These are phyloP conservation scores for Erythrocebus patas DNA, from an alignment of 2,113 vertebrate genomes.

Conservation along the genomic window DNA sequence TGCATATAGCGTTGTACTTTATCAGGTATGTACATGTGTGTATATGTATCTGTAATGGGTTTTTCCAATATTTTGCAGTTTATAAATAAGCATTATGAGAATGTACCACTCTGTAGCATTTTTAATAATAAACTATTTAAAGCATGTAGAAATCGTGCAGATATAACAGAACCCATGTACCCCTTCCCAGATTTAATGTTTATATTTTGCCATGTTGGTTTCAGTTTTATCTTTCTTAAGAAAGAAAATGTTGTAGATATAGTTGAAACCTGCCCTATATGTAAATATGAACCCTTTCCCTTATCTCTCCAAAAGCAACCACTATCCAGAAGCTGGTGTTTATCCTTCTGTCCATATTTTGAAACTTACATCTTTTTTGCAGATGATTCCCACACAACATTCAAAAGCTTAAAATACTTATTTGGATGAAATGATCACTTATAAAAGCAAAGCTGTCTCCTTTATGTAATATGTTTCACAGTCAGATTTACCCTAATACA, in stretches of 20 bases:
- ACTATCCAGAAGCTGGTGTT: background rate
- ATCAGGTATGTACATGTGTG: background rate
- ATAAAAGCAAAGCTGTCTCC: background rate
- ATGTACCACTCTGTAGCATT: background rate
- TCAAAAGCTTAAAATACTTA: background rate
- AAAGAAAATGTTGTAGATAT: background rate
- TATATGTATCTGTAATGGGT: background rate
- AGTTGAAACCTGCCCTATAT: background rate
- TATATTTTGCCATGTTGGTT: background rate
- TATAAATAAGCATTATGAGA: background rate
- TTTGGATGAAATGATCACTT: background rate
- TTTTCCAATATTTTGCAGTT: background rate
- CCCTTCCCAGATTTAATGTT: background rate
- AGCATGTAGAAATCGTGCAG: background rate
- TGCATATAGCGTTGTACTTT: background rate
- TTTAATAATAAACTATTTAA: slow-evolving; percentile 22
- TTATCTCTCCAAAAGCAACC: background rate
- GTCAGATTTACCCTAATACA: background rate
- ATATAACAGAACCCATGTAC: background rate
- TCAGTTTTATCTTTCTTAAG: background rate
- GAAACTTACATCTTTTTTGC: background rate
- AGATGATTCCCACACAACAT: background rate
- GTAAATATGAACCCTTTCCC: background rate
- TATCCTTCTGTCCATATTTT: background rate
- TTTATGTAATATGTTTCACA: slow-evolving; percentile 34